These are phyloP conservation scores for Platorchestia sp. DNA, from an alignment of 1,140 invertebrate species.

Conservation along the genomic window DNA sequence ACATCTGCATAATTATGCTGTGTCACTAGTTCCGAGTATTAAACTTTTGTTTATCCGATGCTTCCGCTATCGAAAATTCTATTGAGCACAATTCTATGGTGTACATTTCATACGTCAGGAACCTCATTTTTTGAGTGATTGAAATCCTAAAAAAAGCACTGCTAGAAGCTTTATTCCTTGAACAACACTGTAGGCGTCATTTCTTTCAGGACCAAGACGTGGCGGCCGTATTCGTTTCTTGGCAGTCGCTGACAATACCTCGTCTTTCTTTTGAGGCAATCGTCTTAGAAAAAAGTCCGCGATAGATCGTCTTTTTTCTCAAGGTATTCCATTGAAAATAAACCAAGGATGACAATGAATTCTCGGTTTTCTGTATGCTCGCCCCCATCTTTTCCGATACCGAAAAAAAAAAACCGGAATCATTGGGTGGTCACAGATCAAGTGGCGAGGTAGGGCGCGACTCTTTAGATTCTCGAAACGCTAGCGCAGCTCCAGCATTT, in stretches of 20 bases:
- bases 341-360: conserved; percentile 43
- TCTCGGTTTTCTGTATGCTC: conserved; percentile 29
- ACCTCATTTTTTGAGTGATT: background rate
- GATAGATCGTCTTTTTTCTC: background rate
- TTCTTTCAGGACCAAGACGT: background rate
- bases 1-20: background rate
- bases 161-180: background rate
- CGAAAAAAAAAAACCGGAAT: background rate
- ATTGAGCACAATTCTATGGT: background rate
- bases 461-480: background rate
- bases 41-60: background rate
- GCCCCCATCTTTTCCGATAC: conserved; percentile 5
- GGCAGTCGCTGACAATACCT: background rate
- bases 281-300: background rate
- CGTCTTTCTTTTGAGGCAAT: background rate
- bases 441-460: background rate
- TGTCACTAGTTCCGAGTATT: background rate
- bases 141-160: background rate
- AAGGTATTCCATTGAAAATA: conserved; percentile 8
- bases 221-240: background rate
- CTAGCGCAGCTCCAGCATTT: background rate
- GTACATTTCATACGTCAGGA: background rate
- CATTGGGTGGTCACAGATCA: background rate
- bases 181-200: background rate
- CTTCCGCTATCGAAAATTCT: background rate